Percentiles rank a stretch among this genome's conserved stretches.
These are phyloP conservation scores for Cladorhizidae sp. DNA, from an alignment of 37 sponge, comb jelly and placozoan species.

Conservation along the genomic window DNA sequence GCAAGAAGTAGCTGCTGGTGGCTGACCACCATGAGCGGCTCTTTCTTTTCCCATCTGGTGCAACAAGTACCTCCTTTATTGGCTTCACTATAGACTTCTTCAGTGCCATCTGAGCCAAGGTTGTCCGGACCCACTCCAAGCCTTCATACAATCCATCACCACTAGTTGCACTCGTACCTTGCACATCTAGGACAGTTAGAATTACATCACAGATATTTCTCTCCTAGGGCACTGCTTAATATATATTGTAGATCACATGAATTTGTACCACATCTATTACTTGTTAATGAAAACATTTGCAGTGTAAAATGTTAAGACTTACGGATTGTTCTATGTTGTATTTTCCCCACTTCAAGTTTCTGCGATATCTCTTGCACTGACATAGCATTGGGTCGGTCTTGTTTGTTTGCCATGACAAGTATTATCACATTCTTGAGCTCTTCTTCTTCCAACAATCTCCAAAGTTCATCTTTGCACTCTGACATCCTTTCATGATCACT, in stretches of 20 bases:
- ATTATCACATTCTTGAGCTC: constrained; percentile 51
- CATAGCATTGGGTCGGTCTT: constrained; percentile 91
- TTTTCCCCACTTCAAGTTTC: constrained; percentile 53
- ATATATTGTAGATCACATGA: no score
- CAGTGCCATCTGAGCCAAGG: constrained; percentile 31
- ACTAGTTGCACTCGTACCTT: constrained; percentile 68
- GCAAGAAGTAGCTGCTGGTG: no score
- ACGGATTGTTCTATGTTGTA: constrained; percentile 40
- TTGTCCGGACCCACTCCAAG: constrained; percentile 54
- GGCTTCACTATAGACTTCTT: constrained; percentile 48
- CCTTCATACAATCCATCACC: constrained; percentile 88
- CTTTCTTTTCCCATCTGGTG: no score
- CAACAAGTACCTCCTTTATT: neutral
- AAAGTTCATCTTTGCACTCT: constrained; percentile 67
- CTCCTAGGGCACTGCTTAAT: no score
- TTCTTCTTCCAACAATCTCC: constrained; percentile 59
- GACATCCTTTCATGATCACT: constrained; percentile 82
- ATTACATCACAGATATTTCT: no score
- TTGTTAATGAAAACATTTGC: no score
- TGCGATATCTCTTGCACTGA: constrained; percentile 48
- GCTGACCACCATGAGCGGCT: no score
- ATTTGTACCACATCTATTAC: no score
- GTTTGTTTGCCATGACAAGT: constrained; percentile 91
- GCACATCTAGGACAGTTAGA: constrained; percentile 67
- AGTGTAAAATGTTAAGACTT: no score